Conservation (phyloP, 2,797 vertebrate genomes). For the Poeciliopsis gracilis region DNA sequence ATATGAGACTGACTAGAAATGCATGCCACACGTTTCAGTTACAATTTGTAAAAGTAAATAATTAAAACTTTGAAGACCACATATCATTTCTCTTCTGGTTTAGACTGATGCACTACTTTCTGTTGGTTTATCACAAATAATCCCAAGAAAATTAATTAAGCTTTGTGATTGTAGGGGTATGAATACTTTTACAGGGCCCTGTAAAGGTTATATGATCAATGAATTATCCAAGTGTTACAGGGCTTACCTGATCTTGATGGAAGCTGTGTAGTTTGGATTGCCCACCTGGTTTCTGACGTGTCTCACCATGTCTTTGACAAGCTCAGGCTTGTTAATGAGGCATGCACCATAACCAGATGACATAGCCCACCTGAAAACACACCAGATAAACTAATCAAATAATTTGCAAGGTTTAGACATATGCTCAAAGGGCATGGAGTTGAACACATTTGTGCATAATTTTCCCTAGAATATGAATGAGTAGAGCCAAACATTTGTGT, state of each 20-base stretch:
- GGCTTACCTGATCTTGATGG: slow-evolving; percentile 95
- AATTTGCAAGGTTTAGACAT: background rate
- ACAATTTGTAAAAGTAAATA: background rate
- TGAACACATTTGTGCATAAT: background rate
- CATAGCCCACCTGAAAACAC: slow-evolving; percentile 89
- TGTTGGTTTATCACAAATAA: background rate
- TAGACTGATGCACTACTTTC: background rate
- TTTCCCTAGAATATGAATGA: background rate
- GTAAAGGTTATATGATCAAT: background rate
- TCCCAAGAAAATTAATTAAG: background rate
- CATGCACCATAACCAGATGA: slow-evolving; percentile 95
- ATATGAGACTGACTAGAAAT: background rate
- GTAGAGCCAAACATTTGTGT: background rate
- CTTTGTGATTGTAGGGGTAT: background rate
- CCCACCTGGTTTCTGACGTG: slow-evolving; percentile 89
- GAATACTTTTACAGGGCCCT: background rate
- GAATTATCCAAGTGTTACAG: background rate
- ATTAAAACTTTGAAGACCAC: background rate
- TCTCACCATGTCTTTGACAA: slow-evolving; percentile 93
- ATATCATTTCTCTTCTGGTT: background rate
- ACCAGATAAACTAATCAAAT: background rate
- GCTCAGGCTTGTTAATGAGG: slow-evolving; percentile 94
- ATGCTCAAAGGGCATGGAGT: background rate
- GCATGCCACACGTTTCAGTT: background rate
- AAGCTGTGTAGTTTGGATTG: slow-evolving; percentile 88